Evolutionary conservation across 2,888 invertebrate genomes (phyloP).

Genomic region (Girardia tigrina): DNA sequence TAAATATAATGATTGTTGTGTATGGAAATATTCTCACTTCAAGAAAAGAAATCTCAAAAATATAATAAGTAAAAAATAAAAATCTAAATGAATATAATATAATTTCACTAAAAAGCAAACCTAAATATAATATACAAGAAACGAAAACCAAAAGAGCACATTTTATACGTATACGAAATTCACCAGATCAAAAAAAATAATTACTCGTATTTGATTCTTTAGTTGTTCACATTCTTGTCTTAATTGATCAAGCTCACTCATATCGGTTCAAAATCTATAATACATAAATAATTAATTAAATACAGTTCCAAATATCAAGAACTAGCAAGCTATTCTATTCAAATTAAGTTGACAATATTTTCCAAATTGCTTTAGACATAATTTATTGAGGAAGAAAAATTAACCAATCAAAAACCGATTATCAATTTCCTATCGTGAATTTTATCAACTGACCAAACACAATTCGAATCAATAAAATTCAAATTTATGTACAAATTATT

Average conservation of each 20-base stretch:
- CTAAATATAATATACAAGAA: too few relatives aligned
- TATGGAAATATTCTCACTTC: too few relatives aligned
- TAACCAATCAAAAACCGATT: background rate
- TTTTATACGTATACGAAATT: too few relatives aligned
- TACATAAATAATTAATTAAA: background rate
- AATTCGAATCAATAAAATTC: too few relatives aligned
- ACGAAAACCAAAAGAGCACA: too few relatives aligned
- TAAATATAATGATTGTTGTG: too few relatives aligned
- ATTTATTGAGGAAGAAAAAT: background rate
- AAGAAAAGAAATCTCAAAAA: too few relatives aligned
- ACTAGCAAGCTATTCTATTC: background rate
- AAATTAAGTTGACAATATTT: slow-evolving; percentile 4
- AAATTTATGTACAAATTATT: too few relatives aligned
- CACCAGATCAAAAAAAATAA: too few relatives aligned
- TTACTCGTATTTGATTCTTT: slow-evolving; percentile 92
- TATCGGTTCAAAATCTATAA: slow-evolving; percentile 21
- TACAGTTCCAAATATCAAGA: background rate
- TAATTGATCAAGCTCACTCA: slow-evolving; percentile 62
- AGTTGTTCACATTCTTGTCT: slow-evolving; percentile 98
- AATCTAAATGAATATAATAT: too few relatives aligned
- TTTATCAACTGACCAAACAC: background rate
- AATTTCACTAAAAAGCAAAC: too few relatives aligned
- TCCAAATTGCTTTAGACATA: background rate
- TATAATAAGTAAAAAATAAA: too few relatives aligned
- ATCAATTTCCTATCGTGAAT: background rate